Evolutionary conservation across 2,888 invertebrate genomes (phyloP).

Genomic region (Nipponacmea schrenckii): DNA sequence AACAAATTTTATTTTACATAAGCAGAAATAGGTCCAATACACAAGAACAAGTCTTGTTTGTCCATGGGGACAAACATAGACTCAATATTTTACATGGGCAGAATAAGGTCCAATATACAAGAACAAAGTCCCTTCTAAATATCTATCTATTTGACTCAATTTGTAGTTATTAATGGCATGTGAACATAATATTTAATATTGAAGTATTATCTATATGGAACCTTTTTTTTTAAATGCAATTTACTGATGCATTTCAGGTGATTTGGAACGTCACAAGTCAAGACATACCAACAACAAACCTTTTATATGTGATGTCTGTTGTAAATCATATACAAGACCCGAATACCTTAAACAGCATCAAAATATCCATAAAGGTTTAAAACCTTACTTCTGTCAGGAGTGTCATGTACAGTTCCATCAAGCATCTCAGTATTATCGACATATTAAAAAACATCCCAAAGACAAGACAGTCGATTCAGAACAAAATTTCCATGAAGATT

Average conservation of each 20-base stretch:
- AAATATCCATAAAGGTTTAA: constrained; percentile 65
- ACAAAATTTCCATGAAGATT: neutral
- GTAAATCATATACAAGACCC: constrained; percentile 66
- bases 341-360: constrained; percentile 68
- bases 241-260: constrained; percentile 47
- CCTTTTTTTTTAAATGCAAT: too few species aligned
- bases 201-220: too few species aligned
- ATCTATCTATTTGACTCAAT: too few species aligned
- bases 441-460: constrained; percentile 50
- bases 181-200: too few species aligned
- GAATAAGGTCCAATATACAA: too few species aligned
- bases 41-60: too few species aligned
- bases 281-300: constrained; percentile 67
- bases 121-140: too few species aligned
- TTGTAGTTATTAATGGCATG: too few species aligned
- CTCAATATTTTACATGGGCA: too few species aligned
- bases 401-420: constrained; percentile 62
- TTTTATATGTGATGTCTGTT: constrained; percentile 64
- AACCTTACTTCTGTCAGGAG: constrained; percentile 64
- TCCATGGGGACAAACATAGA: too few species aligned
- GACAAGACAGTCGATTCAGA: neutral
- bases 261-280: constrained; percentile 63
- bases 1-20: too few species aligned
- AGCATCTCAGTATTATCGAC: constrained; percentile 58
- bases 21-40: too few species aligned